phyloP scores from a whole-genome alignment of 2,113 vertebrate genomes.

The Psilopogon haemacephalus region DNA sequence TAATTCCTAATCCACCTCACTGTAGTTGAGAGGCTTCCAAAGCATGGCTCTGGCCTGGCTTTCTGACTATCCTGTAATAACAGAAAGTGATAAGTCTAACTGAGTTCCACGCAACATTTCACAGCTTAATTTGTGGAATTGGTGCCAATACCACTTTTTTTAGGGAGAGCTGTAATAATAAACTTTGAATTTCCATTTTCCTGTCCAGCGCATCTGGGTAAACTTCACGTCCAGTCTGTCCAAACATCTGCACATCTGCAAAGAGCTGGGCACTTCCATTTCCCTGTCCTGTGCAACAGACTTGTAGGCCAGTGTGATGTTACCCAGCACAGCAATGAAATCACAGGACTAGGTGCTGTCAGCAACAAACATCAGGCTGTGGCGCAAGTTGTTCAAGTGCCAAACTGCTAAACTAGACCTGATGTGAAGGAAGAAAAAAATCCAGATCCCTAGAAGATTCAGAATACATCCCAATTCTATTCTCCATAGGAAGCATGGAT shows the following conservation, averaged over 20 bases:
- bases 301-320: not conserved
- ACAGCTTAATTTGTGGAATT: not conserved
- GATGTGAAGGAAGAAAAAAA: not conserved
- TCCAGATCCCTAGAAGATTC: not conserved
- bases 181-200: not conserved
- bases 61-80: not conserved
- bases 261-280: not conserved
- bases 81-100: not conserved
- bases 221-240: not conserved
- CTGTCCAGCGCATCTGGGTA: not conserved
- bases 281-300: not conserved
- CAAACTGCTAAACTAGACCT: not conserved
- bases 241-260: not conserved
- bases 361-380: not conserved
- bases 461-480: rapidly evolving
- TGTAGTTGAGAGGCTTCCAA: too few species aligned
- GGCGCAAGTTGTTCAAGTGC: not conserved
- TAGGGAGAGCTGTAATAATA: not conserved
- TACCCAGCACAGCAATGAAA: rapidly evolving
- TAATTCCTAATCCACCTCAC: too few species aligned
- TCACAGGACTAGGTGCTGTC: not conserved
- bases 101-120: not conserved
- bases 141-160: not conserved
- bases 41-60: not conserved
- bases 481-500: not conserved